Evolutionary conservation across 1,140 invertebrate genomes (phyloP).

Genomic region (Eulimnadia texana): DNA sequence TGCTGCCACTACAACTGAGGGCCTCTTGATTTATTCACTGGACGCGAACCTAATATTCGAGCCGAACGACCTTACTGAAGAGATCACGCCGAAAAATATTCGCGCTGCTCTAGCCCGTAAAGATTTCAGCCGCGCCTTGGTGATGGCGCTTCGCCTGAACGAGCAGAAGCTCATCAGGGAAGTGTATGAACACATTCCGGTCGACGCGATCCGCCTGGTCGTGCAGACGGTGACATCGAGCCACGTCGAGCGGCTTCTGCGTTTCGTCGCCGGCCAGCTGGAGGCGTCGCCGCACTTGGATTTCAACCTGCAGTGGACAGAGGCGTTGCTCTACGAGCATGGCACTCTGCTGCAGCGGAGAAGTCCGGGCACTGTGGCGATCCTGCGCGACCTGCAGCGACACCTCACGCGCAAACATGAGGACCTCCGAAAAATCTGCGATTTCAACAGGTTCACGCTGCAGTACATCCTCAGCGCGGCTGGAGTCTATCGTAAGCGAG

Average conservation of each 20-base stretch:
- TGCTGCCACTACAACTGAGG: conserved; percentile 84
- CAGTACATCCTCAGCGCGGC: conserved; percentile 43
- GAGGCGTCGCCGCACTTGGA: conserved; percentile 68
- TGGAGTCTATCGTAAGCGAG: conserved; percentile 29
- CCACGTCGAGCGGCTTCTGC: conserved; percentile 59
- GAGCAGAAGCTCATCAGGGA: conserved; percentile 59
- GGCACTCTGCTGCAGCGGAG: conserved; percentile 38
- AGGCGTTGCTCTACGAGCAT: conserved; percentile 44
- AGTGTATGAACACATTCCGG: conserved; percentile 69
- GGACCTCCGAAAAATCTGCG: conserved; percentile 71
- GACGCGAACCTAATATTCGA: conserved; percentile 62
- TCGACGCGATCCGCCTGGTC: conserved; percentile 56
- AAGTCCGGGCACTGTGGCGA: conserved; percentile 35
- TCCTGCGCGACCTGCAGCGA: conserved; percentile 60
- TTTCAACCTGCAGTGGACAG: conserved; percentile 72
- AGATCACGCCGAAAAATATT: conserved; percentile 60
- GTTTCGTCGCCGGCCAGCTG: conserved; percentile 49
- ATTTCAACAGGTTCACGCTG: conserved; percentile 65
- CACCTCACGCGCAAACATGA: conserved; percentile 61
- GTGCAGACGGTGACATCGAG: conserved; percentile 47
- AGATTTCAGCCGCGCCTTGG: conserved; percentile 54
- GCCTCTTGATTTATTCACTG: conserved; percentile 77
- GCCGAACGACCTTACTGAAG: conserved; percentile 66
- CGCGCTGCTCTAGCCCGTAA: conserved; percentile 42
- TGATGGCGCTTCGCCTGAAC: conserved; percentile 75